Conservation (phyloP, 2,797 vertebrate genomes). For the Mus spretus region DNA sequence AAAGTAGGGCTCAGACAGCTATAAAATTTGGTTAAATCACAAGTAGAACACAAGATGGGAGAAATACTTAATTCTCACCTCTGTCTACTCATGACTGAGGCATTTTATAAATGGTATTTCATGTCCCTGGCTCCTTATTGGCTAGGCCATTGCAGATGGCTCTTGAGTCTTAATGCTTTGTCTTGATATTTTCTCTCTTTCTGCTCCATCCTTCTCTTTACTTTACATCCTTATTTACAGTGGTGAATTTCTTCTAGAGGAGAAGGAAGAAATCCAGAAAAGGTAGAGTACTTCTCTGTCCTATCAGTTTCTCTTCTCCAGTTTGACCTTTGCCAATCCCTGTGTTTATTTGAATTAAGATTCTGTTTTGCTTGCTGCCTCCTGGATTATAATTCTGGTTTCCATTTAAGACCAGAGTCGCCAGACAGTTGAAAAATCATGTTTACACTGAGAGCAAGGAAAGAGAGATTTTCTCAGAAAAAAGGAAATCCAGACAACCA, state of each 20-base stretch:
- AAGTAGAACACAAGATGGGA: constrained; percentile 48
- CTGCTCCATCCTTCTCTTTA: constrained; percentile 63
- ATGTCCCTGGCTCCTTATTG: constrained; percentile 31
- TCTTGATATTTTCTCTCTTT: constrained; percentile 77
- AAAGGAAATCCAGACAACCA: constrained; percentile 83
- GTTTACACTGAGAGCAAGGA: constrained; percentile 78
- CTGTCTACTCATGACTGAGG: constrained; percentile 24
- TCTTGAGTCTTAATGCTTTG: constrained; percentile 67
- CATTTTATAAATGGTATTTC: constrained; percentile 9
- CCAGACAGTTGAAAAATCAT: constrained; percentile 69
- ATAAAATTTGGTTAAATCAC: constrained; percentile 21
- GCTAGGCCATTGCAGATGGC: constrained; percentile 53
- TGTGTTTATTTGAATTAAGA: constrained; percentile 81
- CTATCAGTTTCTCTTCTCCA: constrained; percentile 83
- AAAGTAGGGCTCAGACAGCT: neutral
- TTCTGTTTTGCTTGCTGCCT: constrained; percentile 82
- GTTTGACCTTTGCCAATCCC: constrained; percentile 78
- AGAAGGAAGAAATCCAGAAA: constrained; percentile 82
- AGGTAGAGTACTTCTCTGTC: constrained; percentile 84
- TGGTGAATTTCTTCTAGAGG: constrained; percentile 82
- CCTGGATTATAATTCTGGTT: constrained; percentile 82
- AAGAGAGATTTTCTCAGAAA: constrained; percentile 77
- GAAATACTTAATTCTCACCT: constrained; percentile 16
- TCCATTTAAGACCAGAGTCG: constrained; percentile 75
- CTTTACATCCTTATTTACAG: constrained; percentile 79